Percentiles rank a stretch among this genome's conserved stretches.
These are phyloP conservation scores for Vannuccia rotundouncinata DNA, from an alignment of 2,888 invertebrate genomes.

Conservation along the genomic window DNA sequence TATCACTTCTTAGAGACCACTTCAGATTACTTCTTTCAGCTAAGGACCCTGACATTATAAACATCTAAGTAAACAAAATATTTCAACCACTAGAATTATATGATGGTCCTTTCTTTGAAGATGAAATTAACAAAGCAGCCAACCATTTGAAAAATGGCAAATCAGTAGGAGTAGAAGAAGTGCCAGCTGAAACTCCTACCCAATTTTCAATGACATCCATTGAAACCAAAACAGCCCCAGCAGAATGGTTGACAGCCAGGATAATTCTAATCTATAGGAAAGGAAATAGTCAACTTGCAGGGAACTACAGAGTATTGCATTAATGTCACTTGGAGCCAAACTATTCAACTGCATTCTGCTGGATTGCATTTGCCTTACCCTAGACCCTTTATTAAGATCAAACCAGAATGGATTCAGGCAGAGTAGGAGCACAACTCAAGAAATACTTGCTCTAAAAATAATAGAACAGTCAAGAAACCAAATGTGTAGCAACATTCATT, in stretches of 20 bases:
- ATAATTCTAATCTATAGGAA: background rate
- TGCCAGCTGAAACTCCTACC: constrained; percentile 9
- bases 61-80: constrained; percentile 3
- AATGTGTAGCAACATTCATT: constrained; percentile 2
- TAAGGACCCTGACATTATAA: constrained; percentile 4
- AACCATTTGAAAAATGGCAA: constrained; percentile 17
- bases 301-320: constrained; percentile 3
- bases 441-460: constrained; percentile 8
- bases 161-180: constrained; percentile 2
- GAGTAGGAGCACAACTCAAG: background rate
- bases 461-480: constrained; percentile 7
- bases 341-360: constrained; percentile 11
- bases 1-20: constrained; percentile 10
- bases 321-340: constrained; percentile 19
- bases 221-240: background rate
- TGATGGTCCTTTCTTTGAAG: background rate
- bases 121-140: constrained; percentile 19
- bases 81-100: background rate
- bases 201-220: constrained; percentile 7
- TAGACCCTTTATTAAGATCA: constrained; percentile 3
- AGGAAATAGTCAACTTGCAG: background rate
- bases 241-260: constrained; percentile 16
- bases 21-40: constrained; percentile 8
- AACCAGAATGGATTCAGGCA: constrained; percentile 16
- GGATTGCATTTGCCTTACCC: background rate